Evolutionary conservation across 2,888 invertebrate species (phyloP).

Genomic region (Dasysyrphus tricinctus): DNA sequence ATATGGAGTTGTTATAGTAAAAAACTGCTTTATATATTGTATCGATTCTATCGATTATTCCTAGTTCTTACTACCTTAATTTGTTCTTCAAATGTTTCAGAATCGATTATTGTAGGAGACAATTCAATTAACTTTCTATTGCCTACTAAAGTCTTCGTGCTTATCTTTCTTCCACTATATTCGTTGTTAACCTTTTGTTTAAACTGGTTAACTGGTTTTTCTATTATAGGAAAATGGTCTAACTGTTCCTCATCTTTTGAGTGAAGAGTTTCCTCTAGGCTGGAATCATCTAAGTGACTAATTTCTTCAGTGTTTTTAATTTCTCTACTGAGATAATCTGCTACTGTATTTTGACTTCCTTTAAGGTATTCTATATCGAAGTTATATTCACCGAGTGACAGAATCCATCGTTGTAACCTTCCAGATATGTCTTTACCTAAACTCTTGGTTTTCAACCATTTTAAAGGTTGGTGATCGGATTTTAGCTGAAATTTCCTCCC

Average conservation of each 20-base stretch:
- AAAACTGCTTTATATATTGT: slow-evolving; percentile 15
- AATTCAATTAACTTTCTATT: background rate
- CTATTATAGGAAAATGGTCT: background rate
- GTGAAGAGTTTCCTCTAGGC: background rate
- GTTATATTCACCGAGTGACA: background rate
- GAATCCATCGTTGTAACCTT: slow-evolving; percentile 4
- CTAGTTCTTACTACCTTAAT: slow-evolving; percentile 1
- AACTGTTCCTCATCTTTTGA: background rate
- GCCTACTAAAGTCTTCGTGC: background rate
- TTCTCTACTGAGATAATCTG: slow-evolving; percentile 8
- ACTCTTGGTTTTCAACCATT: slow-evolving; percentile 1
- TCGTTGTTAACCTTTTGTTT: background rate
- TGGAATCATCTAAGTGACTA: background rate
- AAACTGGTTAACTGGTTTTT: background rate
- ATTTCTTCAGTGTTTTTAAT: background rate
- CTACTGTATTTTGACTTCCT: background rate
- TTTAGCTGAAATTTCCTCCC: slow-evolving; percentile 74
- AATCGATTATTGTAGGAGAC: background rate
- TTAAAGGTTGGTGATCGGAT: background rate
- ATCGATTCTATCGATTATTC: slow-evolving; percentile 8
- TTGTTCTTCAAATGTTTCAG: background rate
- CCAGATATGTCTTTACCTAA: background rate
- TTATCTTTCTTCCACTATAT: background rate
- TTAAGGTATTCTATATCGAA: background rate
- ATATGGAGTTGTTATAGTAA: slow-evolving; percentile 4